phyloP scores from a whole-genome alignment of 2,113 vertebrate species.

The Oreochromis tanganicae region DNA sequence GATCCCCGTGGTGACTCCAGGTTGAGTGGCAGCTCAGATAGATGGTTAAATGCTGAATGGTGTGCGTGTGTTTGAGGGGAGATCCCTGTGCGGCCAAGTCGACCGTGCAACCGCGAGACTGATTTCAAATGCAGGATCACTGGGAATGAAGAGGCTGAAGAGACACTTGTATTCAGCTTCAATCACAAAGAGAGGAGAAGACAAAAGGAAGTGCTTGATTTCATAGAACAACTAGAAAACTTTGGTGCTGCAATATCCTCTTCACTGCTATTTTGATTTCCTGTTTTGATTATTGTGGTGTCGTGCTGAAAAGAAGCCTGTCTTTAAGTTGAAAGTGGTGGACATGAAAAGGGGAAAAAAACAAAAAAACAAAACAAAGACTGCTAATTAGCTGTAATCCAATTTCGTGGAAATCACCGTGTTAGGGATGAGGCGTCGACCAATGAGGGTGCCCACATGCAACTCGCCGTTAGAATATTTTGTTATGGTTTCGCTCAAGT shows the following conservation, averaged over 20 bases:
- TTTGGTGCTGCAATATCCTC: neutral
- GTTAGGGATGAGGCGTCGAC: neutral
- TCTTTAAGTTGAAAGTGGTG: neutral
- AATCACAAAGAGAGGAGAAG: neutral
- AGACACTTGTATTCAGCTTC: constrained; percentile 1
- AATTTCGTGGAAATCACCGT: constrained; percentile 20
- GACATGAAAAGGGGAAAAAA: neutral
- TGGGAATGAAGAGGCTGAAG: neutral
- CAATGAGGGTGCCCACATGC: neutral
- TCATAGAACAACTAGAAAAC: neutral
- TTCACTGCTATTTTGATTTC: neutral
- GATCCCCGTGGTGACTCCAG: constrained; percentile 29
- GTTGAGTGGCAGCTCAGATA: constrained; percentile 43
- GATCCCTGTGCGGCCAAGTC: constrained; percentile 25
- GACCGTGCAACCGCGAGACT: constrained; percentile 9
- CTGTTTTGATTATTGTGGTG: neutral
- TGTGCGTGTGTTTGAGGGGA: neutral
- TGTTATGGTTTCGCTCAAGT: constrained; percentile 41
- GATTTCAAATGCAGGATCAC: constrained; percentile 1
- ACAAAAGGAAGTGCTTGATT: constrained; percentile 1
- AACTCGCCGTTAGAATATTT: constrained; percentile 12
- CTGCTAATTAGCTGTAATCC: constrained; percentile 25
- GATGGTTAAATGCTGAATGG: neutral
- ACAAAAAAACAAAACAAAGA: neutral
- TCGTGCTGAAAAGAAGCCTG: neutral